These are phyloP conservation scores for Ondatra zibethicus DNA, from an alignment of 2,113 vertebrate species.

Conservation along the genomic window DNA sequence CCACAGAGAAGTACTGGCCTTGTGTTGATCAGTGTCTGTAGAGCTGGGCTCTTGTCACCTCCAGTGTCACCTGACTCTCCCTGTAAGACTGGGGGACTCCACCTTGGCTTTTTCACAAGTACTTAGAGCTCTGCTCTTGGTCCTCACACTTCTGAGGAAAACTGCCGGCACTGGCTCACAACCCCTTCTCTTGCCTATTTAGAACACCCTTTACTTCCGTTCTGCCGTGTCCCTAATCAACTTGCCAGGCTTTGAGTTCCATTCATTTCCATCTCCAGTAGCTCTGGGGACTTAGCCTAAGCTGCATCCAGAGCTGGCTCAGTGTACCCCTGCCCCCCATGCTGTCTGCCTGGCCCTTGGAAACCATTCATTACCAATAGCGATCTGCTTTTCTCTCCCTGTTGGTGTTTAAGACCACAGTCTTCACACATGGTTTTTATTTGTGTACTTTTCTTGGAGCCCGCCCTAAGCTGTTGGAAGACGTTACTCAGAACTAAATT, in stretches of 20 bases:
- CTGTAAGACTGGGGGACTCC: fast-evolving
- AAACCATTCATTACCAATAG: not conserved
- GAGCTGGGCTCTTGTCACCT: not conserved
- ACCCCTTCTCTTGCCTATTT: not conserved
- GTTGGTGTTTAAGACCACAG: not conserved
- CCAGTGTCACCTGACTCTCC: not conserved
- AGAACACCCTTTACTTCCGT: not conserved
- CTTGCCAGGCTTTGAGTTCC: not conserved
- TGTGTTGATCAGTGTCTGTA: fast-evolving
- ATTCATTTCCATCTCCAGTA: not conserved
- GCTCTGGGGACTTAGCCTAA: not conserved
- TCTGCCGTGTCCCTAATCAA: not conserved
- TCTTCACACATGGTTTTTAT: conserved; percentile 55
- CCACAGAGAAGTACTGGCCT: no score
- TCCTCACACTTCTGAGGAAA: not conserved
- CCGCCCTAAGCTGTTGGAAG: conserved; percentile 55
- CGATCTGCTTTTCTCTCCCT: not conserved
- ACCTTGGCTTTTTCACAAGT: not conserved
- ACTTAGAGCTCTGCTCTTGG: not conserved
- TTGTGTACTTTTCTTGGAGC: conserved; percentile 55
- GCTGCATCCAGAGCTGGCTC: not conserved
- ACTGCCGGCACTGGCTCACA: not conserved
- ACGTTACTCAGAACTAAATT: conserved; percentile 66
- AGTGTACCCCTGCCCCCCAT: not conserved
- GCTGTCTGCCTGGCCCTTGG: not conserved